Conservation (phyloP, 2,888 invertebrate species). For the Cheilosia urbana region DNA sequence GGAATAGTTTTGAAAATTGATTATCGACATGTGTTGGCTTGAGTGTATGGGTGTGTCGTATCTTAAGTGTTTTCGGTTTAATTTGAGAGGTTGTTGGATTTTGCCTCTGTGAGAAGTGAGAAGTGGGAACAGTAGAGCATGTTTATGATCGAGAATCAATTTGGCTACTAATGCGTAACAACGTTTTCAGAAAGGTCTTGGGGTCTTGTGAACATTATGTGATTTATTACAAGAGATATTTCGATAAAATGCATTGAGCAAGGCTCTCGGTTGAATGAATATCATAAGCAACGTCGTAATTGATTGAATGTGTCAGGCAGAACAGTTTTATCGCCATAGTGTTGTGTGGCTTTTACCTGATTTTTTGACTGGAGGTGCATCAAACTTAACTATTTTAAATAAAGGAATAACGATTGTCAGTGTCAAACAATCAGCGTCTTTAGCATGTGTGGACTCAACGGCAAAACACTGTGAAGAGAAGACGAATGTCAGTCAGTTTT, state of each 20-base stretch:
- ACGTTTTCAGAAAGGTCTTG: neutral
- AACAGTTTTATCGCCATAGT: too few relatives aligned
- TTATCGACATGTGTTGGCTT: conserved; percentile 26
- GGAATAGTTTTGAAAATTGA: conserved; percentile 48
- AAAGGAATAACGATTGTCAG: too few relatives aligned
- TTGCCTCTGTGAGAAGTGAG: neutral
- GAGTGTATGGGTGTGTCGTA: conserved; percentile 9
- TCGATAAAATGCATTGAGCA: neutral
- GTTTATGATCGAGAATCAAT: conserved; percentile 39
- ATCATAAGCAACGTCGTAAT: too few relatives aligned
- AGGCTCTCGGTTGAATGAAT: too few relatives aligned
- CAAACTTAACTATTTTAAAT: too few relatives aligned
- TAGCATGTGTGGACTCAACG: too few relatives aligned
- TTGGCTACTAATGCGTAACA: neutral
- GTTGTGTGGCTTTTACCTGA: too few relatives aligned
- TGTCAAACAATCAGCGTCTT: too few relatives aligned
- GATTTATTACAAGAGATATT: neutral
- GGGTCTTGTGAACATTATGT: neutral
- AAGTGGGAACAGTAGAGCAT: conserved; percentile 2
- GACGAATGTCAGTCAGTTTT: too few relatives aligned
- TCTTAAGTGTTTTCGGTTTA: conserved; percentile 25
- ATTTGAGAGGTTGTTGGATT: conserved; percentile 7
- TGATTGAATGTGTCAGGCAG: too few relatives aligned
- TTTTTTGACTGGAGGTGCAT: too few relatives aligned
- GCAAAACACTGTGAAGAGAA: too few relatives aligned